These are phyloP conservation scores for Dryocosmus kuriphilus DNA, from an alignment of 2,888 invertebrate species.

Conservation along the genomic window DNA sequence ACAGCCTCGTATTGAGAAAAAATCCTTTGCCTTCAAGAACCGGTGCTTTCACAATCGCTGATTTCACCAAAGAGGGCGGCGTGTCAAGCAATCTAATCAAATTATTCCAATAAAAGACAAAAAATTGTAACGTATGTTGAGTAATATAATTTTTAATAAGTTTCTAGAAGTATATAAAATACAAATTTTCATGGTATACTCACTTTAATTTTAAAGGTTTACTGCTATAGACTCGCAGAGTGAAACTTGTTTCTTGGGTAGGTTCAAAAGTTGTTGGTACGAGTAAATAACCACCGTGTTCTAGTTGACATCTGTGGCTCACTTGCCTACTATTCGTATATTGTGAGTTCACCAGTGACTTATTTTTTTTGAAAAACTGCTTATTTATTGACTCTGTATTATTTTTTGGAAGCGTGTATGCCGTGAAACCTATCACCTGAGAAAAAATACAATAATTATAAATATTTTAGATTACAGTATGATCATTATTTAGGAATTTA, in stretches of 20 bases:
- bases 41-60: conserved; percentile 88
- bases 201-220: conserved; percentile 88
- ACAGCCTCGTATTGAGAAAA: conserved; percentile 93
- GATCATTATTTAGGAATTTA: neutral
- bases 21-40: conserved; percentile 86
- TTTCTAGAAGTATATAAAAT: conserved; percentile 2
- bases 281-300: conserved; percentile 89
- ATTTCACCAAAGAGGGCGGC: conserved; percentile 84
- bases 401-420: conserved; percentile 86
- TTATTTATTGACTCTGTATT: conserved; percentile 88
- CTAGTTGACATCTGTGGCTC: conserved; percentile 87
- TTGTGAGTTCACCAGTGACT: conserved; percentile 92
- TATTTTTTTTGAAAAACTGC: conserved; percentile 90
- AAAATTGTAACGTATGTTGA: neutral
- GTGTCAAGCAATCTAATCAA: conserved; percentile 80
- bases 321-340: conserved; percentile 96
- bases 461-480: neutral
- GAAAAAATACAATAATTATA: conserved; percentile 17
- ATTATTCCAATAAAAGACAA: neutral
- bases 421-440: conserved; percentile 90
- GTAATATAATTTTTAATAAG: neutral
- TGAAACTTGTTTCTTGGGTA: conserved; percentile 93
- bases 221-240: conserved; percentile 88
- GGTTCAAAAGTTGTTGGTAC: conserved; percentile 96
- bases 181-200: conserved; percentile 67